phyloP scores from a whole-genome alignment of 1,140 invertebrate genomes.

The Bombus confusus region DNA sequence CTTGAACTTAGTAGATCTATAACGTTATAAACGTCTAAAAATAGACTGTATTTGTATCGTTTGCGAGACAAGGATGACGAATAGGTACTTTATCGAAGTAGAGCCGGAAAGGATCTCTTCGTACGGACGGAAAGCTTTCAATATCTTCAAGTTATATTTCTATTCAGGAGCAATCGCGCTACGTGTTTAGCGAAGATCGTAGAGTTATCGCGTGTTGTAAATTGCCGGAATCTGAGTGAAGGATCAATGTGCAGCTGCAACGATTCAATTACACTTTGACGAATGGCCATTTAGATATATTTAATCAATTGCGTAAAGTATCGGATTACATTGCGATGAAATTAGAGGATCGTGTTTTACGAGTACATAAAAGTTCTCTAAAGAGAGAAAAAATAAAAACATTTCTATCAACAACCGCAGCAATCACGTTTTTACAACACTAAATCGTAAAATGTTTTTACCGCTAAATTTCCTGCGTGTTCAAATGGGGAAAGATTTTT shows the following conservation, averaged over 20 bases:
- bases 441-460: no score
- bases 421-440: not conserved
- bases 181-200: not conserved
- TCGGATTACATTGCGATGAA: not conserved
- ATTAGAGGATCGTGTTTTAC: no score
- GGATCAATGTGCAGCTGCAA: not conserved
- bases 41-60: not conserved
- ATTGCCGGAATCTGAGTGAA: not conserved
- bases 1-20: no score
- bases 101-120: not conserved
- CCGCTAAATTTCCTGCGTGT: no score
- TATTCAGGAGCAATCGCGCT: not conserved
- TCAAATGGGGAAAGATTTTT: no score
- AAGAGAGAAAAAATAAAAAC: not conserved
- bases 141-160: conserved; percentile 9
- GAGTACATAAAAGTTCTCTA: not conserved
- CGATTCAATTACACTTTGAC: not conserved
- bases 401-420: not conserved
- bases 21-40: no score
- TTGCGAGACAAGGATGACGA: not conserved
- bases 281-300: not conserved
- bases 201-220: not conserved
- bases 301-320: not conserved
- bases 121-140: not conserved
- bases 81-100: not conserved